Percentiles rank a stretch among this genome's conserved stretches.
phyloP scores from a whole-genome alignment of 2,888 invertebrate genomes.

The Lypha dubia region DNA sequence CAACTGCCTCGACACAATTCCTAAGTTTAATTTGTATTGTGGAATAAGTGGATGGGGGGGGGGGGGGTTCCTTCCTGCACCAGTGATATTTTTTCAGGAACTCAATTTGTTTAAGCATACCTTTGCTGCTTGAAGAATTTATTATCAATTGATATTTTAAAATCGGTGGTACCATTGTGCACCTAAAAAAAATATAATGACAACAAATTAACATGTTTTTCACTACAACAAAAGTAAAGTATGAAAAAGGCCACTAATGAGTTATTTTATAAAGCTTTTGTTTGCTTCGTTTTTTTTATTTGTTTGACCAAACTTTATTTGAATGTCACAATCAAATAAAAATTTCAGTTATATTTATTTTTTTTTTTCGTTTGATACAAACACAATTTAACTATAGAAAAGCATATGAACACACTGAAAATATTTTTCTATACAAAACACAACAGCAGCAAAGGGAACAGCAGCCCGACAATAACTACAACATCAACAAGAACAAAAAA shows the following conservation, averaged over 20 bases:
- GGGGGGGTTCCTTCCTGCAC: no score
- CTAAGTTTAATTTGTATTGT: no score
- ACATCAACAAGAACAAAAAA: slow-evolving; percentile 49
- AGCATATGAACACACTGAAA: background rate
- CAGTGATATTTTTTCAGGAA: no score
- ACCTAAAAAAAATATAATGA: slow-evolving; percentile 41
- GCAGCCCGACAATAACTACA: slow-evolving; percentile 62
- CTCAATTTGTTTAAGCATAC: no score
- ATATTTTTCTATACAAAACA: slow-evolving; percentile 1
- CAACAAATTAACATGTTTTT: slow-evolving; percentile 43
- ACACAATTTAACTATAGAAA: background rate
- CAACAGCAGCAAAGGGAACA: slow-evolving; percentile 37
- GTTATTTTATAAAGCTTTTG: slow-evolving; percentile 55
- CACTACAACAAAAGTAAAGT: slow-evolving; percentile 10
- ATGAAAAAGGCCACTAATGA: slow-evolving; percentile 63
- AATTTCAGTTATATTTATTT: slow-evolving; percentile 41
- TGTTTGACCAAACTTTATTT: slow-evolving; percentile 37
- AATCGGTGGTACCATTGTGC: background rate
- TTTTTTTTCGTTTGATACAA: slow-evolving; percentile 25
- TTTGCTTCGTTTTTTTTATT: slow-evolving; percentile 35
- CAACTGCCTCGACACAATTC: no score
- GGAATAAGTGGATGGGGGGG: no score
- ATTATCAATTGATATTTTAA: no score
- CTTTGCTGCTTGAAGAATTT: no score
- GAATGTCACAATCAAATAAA: slow-evolving; percentile 59